These are phyloP conservation scores for Pelodiscus sinensis DNA, from an alignment of 2,113 vertebrate species.

Conservation along the genomic window DNA sequence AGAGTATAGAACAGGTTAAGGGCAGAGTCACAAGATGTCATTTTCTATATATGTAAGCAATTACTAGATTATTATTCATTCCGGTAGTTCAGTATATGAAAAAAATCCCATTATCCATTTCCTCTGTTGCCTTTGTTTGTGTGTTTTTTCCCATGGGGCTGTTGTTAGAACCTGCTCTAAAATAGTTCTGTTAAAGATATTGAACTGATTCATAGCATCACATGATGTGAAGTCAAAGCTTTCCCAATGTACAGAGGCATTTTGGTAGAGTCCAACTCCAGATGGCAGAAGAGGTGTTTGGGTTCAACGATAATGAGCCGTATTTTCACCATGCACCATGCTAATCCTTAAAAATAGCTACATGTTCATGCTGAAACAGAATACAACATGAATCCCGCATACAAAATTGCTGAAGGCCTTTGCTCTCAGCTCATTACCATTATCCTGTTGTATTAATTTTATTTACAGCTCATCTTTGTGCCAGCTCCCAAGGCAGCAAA, in stretches of 20 bases:
- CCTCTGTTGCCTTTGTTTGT: background rate
- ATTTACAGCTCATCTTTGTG: slow-evolving; percentile 38
- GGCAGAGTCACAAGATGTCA: slow-evolving; percentile 3
- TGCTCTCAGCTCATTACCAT: slow-evolving; percentile 24
- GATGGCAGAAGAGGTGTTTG: slow-evolving; percentile 50
- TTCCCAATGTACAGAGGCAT: slow-evolving; percentile 26
- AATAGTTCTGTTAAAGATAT: slow-evolving; percentile 47
- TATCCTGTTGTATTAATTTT: slow-evolving; percentile 26
- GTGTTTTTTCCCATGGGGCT: slow-evolving; percentile 29
- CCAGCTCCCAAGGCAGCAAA: slow-evolving; percentile 20
- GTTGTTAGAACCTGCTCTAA: slow-evolving; percentile 63
- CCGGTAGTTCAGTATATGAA: slow-evolving; percentile 23
- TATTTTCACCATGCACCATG: slow-evolving; percentile 29
- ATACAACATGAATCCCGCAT: slow-evolving; percentile 28
- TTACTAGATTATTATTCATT: slow-evolving; percentile 41
- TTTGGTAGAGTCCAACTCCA: slow-evolving; percentile 40
- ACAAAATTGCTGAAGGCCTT: slow-evolving; percentile 50
- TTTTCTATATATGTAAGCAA: slow-evolving; percentile 43
- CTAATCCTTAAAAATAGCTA: background rate
- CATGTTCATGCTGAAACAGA: background rate
- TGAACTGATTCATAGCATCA: slow-evolving; percentile 36
- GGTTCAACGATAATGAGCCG: slow-evolving; percentile 27
- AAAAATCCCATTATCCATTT: slow-evolving; percentile 38
- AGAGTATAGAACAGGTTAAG: background rate
- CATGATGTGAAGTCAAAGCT: slow-evolving; percentile 46